A percentile compares a stretch with the other conserved stretches of the same genome.
Evolutionary conservation across 2,888 invertebrate species (phyloP).

Genomic region (Tridacna gigas): DNA sequence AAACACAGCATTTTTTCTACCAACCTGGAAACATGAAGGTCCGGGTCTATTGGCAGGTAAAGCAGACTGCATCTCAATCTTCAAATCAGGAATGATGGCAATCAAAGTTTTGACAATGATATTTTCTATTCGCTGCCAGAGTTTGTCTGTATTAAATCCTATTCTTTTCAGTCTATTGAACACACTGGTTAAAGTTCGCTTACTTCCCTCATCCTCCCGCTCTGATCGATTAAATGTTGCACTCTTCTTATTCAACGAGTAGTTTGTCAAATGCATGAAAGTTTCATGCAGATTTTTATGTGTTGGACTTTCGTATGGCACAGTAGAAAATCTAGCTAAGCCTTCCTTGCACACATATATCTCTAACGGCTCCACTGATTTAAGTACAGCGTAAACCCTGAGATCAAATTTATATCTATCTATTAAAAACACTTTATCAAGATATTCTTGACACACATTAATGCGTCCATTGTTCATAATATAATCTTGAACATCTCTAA

Average conservation of each 20-base stretch:
- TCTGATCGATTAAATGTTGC: slow-evolving; percentile 84
- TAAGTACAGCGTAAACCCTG: slow-evolving; percentile 85
- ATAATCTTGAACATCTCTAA: slow-evolving; percentile 84
- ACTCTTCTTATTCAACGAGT: slow-evolving; percentile 86
- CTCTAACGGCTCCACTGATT: slow-evolving; percentile 85
- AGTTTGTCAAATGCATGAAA: slow-evolving; percentile 86
- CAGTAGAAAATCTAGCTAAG: slow-evolving; percentile 86
- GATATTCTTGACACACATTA: slow-evolving; percentile 85
- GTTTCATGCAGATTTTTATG: slow-evolving; percentile 85
- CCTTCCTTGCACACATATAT: slow-evolving; percentile 84
- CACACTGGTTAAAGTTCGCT: slow-evolving; percentile 85
- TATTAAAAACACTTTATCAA: slow-evolving; percentile 84
- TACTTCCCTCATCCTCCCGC: slow-evolving; percentile 84
- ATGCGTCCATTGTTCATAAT: slow-evolving; percentile 62
- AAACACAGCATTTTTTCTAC: slow-evolving; percentile 16
- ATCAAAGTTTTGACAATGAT: slow-evolving; percentile 86
- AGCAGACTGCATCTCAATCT: slow-evolving; percentile 82
- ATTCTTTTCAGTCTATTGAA: slow-evolving; percentile 79
- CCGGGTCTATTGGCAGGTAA: slow-evolving; percentile 83
- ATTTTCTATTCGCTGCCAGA: slow-evolving; percentile 85
- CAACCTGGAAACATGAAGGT: slow-evolving; percentile 86
- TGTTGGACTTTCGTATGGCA: slow-evolving; percentile 85
- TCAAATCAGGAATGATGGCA: slow-evolving; percentile 85
- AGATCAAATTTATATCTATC: slow-evolving; percentile 86
- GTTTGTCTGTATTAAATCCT: slow-evolving; percentile 83